These are phyloP conservation scores for Platyrinchus mystaceus DNA, from an alignment of 2,797 vertebrate genomes.

Conservation along the genomic window DNA sequence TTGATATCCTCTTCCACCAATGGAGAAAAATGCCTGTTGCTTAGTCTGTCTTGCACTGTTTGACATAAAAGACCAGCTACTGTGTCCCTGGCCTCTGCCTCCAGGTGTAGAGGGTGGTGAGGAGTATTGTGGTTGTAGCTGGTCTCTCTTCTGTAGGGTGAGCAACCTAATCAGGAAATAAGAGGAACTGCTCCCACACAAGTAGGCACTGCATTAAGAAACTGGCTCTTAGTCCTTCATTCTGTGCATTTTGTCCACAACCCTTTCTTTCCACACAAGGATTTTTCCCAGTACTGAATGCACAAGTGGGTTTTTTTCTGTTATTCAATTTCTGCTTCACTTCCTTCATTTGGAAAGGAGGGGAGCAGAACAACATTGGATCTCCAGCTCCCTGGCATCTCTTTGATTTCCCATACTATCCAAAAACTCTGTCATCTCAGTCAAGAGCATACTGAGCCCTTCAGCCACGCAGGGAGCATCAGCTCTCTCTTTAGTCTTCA, in stretches of 20 bases:
- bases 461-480: background rate
- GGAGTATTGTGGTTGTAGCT: background rate
- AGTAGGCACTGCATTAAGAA: background rate
- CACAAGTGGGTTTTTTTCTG: background rate
- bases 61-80: background rate
- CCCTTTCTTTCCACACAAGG: background rate
- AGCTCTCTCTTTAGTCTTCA: conserved; percentile 2
- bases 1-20: background rate
- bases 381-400: background rate
- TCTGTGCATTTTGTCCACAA: background rate
- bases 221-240: background rate
- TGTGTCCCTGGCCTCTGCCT: background rate
- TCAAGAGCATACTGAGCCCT: conserved; percentile 2
- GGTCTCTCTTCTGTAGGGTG: background rate
- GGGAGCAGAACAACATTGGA: background rate
- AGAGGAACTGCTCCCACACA: background rate
- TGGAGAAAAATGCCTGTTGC: background rate
- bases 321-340: background rate
- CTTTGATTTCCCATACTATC: conserved; percentile 60
- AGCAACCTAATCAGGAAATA: background rate
- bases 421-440: background rate
- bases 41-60: background rate
- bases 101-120: accelerated
- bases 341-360: background rate
- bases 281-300: background rate